Base-by-base conservation (phyloP, 2,888 invertebrate genomes). In the Zaprionus bogoriensis region DNA sequence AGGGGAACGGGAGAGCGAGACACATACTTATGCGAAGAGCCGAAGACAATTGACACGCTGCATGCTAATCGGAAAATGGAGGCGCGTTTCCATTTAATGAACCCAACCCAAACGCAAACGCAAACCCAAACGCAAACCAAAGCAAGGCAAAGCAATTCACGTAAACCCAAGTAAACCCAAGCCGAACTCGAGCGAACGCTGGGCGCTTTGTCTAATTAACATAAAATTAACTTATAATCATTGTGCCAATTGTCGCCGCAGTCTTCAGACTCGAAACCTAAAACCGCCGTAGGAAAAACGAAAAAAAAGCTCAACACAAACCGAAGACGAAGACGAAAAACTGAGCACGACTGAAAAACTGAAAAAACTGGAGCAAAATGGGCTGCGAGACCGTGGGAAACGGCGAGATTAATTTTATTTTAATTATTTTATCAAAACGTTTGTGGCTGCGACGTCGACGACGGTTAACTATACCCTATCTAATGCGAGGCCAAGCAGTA, bases 371-470 rank as follows among this genome's bases (percentile, higher is more conserved):
- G 73, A 77, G 74, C 74, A 72, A 72, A 71, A 71, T 72, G 75
- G 23, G 41, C 71, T 54, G 57, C 22, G 51, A 17, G 66, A 82
- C 77, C 87, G 87, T 82, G 82, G 87, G 87, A 82, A 82, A 66
- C 74, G 60, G 17, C 47, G 68, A 82, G 87, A 85, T 81, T 87
- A 87, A 69, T 75, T 78, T 82, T 68, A 76, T 87, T 81, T 81
- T 82, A 85, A 85, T 87, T 87, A 82, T 87, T 81, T 81, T 81
- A 81, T 81, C 81, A 85, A 74, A 80, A 63, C 85, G 54, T 85
- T 82, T 85, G 83, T 52, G 83, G 72, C 78, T 77, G 63, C 12
- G 25, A 25, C 42, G 7, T 77, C 55, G 75, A 58, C 74, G 69
- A 28, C 42, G 19, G 41, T 66, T 38, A 14, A 9, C 2, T 1